phyloP scores from a whole-genome alignment of 2,888 invertebrate genomes.

The Ophioninae sp. region DNA sequence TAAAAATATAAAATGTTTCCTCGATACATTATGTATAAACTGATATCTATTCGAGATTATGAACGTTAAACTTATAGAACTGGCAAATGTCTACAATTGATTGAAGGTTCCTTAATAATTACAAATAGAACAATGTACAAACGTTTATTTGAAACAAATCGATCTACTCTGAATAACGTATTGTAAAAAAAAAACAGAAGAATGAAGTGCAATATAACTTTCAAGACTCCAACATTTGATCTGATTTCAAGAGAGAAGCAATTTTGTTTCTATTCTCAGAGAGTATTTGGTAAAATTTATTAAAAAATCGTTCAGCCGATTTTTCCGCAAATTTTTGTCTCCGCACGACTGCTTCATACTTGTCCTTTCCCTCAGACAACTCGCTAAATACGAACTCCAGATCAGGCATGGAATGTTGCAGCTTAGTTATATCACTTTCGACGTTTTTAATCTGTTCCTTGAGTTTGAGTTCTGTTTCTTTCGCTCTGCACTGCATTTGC shows the following conservation, averaged over 20 bases:
- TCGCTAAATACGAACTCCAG: slow-evolving; percentile 62
- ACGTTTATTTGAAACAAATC: neutral
- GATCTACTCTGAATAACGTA: neutral
- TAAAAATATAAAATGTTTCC: no score
- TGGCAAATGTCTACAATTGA: neutral
- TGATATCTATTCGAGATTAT: neutral
- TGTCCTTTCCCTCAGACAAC: slow-evolving; percentile 69
- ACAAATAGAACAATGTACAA: neutral
- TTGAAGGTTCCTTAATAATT: neutral
- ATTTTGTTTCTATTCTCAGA: slow-evolving; percentile 67
- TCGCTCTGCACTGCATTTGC: slow-evolving; percentile 61
- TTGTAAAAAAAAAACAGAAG: neutral
- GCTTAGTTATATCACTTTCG: slow-evolving; percentile 64
- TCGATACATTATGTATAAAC: neutral
- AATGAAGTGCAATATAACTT: neutral
- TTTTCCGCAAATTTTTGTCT: slow-evolving; percentile 67
- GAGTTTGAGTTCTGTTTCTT: slow-evolving; percentile 67
- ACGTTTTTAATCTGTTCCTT: slow-evolving; percentile 69
- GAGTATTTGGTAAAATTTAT: slow-evolving; percentile 67
- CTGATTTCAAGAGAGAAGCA: slow-evolving; percentile 22
- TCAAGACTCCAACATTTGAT: neutral
- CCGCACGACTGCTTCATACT: slow-evolving; percentile 69
- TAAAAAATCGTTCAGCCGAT: slow-evolving; percentile 70
- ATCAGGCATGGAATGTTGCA: slow-evolving; percentile 64
- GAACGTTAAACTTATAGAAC: neutral